A percentile compares a stretch with the other conserved stretches of the same genome.
These are phyloP conservation scores for Hypanus sabinus DNA, from an alignment of 2,113 vertebrate species.

Conservation along the genomic window DNA sequence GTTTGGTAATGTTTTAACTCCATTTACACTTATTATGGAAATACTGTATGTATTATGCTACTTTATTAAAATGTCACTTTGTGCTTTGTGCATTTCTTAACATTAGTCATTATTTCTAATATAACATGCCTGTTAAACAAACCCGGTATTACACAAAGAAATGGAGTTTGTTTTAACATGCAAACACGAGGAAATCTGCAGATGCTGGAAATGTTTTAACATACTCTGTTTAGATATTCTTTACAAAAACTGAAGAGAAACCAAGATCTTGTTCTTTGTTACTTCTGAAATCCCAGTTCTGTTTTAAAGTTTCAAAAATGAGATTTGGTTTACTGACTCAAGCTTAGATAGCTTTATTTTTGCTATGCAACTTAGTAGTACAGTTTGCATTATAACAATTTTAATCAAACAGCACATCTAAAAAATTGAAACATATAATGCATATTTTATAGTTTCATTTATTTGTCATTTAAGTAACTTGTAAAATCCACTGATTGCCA, in stretches of 20 bases:
- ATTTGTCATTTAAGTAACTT: background rate
- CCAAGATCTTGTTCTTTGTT: background rate
- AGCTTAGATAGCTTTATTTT: background rate
- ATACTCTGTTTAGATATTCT: background rate
- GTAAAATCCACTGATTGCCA: background rate
- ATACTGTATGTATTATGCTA: background rate
- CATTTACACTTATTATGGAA: background rate
- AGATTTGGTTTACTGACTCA: background rate
- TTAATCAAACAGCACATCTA: background rate
- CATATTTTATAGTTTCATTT: background rate
- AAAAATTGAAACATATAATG: slow-evolving; percentile 15
- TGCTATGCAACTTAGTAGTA: background rate
- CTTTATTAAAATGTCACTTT: slow-evolving; percentile 1
- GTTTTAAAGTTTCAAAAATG: background rate
- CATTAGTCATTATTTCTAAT: background rate
- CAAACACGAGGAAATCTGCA: too few species aligned
- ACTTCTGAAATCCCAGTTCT: background rate
- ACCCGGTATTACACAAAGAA: background rate
- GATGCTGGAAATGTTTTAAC: background rate
- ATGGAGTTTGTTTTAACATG: background rate
- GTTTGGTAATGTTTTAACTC: background rate
- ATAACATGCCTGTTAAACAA: background rate
- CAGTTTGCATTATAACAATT: background rate
- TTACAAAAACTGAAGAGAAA: background rate
- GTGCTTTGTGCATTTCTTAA: background rate